Base-by-base conservation (phyloP, 2,888 invertebrate genomes). In the Deilephila elpenor region DNA sequence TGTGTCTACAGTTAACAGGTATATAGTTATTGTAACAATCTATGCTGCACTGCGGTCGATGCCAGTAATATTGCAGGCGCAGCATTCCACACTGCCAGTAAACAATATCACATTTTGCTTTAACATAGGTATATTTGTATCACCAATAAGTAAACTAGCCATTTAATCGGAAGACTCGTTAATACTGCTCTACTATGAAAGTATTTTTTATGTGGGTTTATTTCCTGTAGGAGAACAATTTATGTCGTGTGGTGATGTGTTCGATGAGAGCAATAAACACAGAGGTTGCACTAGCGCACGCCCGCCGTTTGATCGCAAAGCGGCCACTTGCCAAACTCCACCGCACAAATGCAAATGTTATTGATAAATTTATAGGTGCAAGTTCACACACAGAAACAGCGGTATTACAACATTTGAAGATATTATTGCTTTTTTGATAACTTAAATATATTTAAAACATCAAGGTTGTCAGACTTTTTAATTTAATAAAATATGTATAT, bases 231-330 rank as follows among this genome's bases (percentile, higher is more conserved):
- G 4, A 20, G 37, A 32, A 37, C n/a, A 44, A 67, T 64, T 73
- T 34, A 73, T 67, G 37, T 62, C 25, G 60, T 73, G 56, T 53
- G 70, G 70, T 59, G 29, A 20, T 34, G 56, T 62, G 60, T 70
- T 53, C 70, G 29, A 59, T 44, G 44, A 62, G 34, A 73, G 73
- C 56, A 71, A 73, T 71, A 71, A 79, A 77, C 75, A 77, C 73
- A 74, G 78, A 80, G 76, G 81, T 80, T 76, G 82, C 82, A 83
- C 84, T 85, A 85, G 85, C 80, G 78, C 83, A 81, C 83, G 79
- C 76, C 74, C 76, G 79, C 76, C 74, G 76, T 76, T 77, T 82
- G 78, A 78, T 79, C 75, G 77, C 74, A 78, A 79, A 78, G 78
- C 75, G 80, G 79, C 79, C 80, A 80, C 80, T 79, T 83, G 84